These are phyloP conservation scores for Fregetta grallaria DNA, from an alignment of 2,113 vertebrate genomes.

Conservation along the genomic window DNA sequence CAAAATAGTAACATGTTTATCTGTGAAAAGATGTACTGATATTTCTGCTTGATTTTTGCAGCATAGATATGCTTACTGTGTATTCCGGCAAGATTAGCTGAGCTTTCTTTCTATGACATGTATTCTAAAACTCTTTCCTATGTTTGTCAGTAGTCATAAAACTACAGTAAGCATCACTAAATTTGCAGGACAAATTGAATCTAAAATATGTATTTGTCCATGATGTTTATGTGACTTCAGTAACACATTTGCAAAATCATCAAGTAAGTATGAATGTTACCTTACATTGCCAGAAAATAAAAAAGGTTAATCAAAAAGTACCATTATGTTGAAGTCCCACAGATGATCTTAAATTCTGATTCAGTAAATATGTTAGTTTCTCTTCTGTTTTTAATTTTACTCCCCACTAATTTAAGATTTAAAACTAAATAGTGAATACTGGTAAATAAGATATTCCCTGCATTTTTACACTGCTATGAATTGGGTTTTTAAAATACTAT, in stretches of 20 bases:
- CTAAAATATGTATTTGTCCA: not conserved
- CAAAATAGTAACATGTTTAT: not conserved
- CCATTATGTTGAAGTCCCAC: not conserved
- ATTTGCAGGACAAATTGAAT: not conserved
- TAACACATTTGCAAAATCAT: not conserved
- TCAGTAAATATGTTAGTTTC: not conserved
- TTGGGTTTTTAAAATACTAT: not conserved
- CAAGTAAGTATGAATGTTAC: not conserved
- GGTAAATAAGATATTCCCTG: not conserved
- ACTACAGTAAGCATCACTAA: not conserved
- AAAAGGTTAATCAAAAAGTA: not conserved
- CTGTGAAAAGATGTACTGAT: not conserved
- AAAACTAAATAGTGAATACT: not conserved
- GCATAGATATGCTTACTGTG: not conserved
- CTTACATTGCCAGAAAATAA: not conserved
- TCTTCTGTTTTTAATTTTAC: not conserved
- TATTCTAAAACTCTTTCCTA: not conserved
- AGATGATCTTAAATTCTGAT: not conserved
- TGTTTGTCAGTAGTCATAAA: not conserved
- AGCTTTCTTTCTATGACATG: not conserved
- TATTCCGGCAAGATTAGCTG: not conserved
- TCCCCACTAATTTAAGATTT: not conserved
- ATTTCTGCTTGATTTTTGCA: not conserved
- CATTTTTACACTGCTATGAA: not conserved
- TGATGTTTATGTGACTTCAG: rapidly evolving